Conservation (phyloP, 2,113 vertebrate genomes). For the Eretmodus cyanostictus region DNA sequence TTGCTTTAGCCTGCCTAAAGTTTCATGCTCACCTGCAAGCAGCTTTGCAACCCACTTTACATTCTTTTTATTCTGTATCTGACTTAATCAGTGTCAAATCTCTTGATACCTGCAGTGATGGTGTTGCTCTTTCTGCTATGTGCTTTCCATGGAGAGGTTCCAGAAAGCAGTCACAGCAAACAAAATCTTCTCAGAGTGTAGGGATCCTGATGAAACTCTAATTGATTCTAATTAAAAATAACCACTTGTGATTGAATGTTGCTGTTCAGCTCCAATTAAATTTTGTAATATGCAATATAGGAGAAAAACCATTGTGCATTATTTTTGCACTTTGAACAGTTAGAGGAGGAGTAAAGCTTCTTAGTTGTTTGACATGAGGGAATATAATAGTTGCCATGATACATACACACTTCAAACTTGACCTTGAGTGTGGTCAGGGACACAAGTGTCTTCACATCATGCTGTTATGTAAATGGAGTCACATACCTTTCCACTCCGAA, state of each 20-base stretch:
- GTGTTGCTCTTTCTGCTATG: background rate
- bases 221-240: fast-evolving
- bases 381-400: background rate
- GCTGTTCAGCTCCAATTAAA: background rate
- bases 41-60: background rate
- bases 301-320: background rate
- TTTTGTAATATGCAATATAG: background rate
- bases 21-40: background rate
- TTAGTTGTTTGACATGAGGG: background rate
- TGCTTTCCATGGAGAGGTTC: background rate
- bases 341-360: background rate
- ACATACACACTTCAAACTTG: background rate
- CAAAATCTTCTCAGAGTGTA: background rate
- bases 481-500: background rate
- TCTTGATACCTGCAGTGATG: background rate
- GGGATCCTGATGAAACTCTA: background rate
- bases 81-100: background rate
- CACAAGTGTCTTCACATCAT: conserved; percentile 5
- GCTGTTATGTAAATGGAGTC: background rate
- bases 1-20: background rate
- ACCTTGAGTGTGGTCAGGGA: conserved; percentile 14
- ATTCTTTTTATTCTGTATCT: background rate
- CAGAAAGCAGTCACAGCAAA: background rate
- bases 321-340: background rate
- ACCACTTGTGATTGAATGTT: background rate